Base-by-base conservation (phyloP, 2,797 vertebrate species). In the Clarias platycephalus region DNA sequence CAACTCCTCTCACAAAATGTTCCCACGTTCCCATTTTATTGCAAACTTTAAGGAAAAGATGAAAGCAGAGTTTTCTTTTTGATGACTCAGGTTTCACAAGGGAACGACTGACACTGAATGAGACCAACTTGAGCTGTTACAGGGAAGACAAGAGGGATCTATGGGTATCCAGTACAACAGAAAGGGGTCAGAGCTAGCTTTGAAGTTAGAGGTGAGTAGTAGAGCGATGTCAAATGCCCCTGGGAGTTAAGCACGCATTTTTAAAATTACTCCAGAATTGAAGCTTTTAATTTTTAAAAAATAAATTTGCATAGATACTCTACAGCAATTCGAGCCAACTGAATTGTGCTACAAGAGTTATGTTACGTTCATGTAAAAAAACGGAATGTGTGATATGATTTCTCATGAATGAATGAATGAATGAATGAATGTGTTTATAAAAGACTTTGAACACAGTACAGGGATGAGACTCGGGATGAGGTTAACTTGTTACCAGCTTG, bases 101-200 rank as follows among this genome's bases (percentile, higher is more conserved):
- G 28, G 34, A 80, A 72, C 37, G 49, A 87, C 13, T 80, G 62
- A 71, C 72, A 76, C 60, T 57, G 78, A 82, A 64, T 63, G 15
- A 87, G 89, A 88, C 82, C 85, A 90, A 89, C 83, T 89, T 88
- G 80, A 83, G 63, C 78, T 88, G 91, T 91, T 92, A 90, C 90
- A 93, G 75, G 9, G 90, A 91, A 93, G 93, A 91, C 92, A 90
- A 88, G 93, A 87, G 89, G 88, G 87, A 90, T 89, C 89, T 90
- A 80, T 89, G 90, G 89, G 90, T 91, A 87, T 91, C 93, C 91
- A 90, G 91, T 92, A 89, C 86, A 87, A 91, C 83, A 88, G 92
- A 89, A 91, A 90, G 88, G 91, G 90, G 89, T 93, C 92, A 91
- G 93, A 90, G 88, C 86, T 88, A 89, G 77, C 93, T 94, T 94